A percentile compares a stretch with the other conserved stretches of the same genome.
Conservation (phyloP, 2,888 invertebrate species). For the Eilema sororculum region DNA sequence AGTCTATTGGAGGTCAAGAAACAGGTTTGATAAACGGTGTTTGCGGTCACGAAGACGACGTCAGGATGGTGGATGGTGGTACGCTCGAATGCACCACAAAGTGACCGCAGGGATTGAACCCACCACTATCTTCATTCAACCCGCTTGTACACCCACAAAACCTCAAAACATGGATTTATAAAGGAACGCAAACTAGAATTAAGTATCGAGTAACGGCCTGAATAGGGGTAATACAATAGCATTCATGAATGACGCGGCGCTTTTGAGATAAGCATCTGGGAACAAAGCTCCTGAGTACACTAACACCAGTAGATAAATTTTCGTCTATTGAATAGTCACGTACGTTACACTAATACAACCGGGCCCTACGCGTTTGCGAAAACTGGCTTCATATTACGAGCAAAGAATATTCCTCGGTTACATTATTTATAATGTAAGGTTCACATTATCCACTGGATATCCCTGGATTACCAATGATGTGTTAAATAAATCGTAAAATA, state of each 20-base stretch:
- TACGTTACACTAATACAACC: constrained; percentile 60
- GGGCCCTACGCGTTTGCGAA: constrained; percentile 54
- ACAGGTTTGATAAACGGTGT: constrained; percentile 77
- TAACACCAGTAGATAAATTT: constrained; percentile 55
- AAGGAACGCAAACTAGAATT: constrained; percentile 48
- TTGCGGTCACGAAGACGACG: constrained; percentile 75
- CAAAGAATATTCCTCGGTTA: constrained; percentile 40
- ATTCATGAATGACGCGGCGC: constrained; percentile 67
- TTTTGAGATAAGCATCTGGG: constrained; percentile 65
- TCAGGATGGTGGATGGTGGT: constrained; percentile 67
- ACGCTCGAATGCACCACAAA: constrained; percentile 77
- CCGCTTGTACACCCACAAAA: constrained; percentile 57
- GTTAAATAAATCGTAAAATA: neutral
- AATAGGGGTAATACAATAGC: constrained; percentile 71
- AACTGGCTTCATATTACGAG: constrained; percentile 41
- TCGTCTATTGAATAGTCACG: constrained; percentile 74
- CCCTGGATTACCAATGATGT: neutral
- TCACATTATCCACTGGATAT: neutral
- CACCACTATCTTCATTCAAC: constrained; percentile 40
- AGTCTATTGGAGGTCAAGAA: constrained; percentile 60
- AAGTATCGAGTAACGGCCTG: constrained; percentile 69
- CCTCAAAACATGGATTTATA: constrained; percentile 62
- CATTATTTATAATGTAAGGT: neutral
- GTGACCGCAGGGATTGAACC: constrained; percentile 65
- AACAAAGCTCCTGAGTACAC: constrained; percentile 59